Conservation (phyloP, 1,140 invertebrate species). For the Drosophila navojoa region DNA sequence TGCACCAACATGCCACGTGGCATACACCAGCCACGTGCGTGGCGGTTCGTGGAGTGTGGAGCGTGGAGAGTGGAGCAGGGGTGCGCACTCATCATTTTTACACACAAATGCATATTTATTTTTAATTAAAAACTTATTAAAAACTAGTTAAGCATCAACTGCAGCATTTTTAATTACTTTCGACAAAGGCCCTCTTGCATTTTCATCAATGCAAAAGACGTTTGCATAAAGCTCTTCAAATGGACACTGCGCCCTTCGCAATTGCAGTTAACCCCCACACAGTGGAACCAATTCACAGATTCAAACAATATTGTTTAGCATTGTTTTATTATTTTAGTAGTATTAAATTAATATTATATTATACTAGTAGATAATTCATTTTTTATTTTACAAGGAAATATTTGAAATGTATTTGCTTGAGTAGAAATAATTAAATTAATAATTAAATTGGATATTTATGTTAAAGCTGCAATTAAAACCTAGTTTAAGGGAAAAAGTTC, state of each 20-base stretch:
- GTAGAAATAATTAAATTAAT: no score
- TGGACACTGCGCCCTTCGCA: conserved; percentile 3
- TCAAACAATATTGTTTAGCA: neutral
- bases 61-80: neutral
- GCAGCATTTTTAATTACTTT: conserved; percentile 82
- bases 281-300: conserved; percentile 12
- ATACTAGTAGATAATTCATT: no score
- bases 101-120: conserved; percentile 82
- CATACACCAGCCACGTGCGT: conserved; percentile 49
- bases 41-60: conserved; percentile 27
- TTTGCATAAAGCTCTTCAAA: conserved; percentile 77
- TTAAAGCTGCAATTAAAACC: no score
- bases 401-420: no score
- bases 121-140: conserved; percentile 83
- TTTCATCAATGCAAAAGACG: conserved; percentile 81
- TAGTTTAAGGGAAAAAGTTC: no score
- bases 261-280: conserved; percentile 17
- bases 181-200: conserved; percentile 66
- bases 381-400: no score
- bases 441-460: no score
- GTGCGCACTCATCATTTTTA: conserved; percentile 68
- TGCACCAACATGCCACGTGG: conserved; percentile 37
- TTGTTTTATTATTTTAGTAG: no score
- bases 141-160: conserved; percentile 82
- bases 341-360: no score